Evolutionary conservation across 1,140 invertebrate genomes (phyloP), one percentile per base, ranked within the genome.

Genomic region (Procambarus virginalis): DNA sequence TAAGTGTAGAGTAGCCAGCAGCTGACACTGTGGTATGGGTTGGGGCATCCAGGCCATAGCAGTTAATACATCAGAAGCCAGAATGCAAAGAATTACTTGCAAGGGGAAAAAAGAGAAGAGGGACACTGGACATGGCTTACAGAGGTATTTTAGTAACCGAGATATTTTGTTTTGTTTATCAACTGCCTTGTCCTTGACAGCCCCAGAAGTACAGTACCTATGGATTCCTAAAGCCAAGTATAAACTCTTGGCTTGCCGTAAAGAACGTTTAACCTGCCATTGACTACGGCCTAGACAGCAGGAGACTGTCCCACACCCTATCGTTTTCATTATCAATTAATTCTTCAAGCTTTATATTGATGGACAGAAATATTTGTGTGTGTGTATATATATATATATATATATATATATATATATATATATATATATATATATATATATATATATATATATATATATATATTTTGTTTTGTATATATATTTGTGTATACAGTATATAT

Each of bases 1-100:
- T 60, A 58, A 46, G 75, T 84, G 88, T 89, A 89, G 88, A 89
- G 81, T 89, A 89, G 80, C 88, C 88, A 89, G 82, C 88, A 89
- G 88, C 88, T 64, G 81, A 60, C 75, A 89, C 81, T 83, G 81
- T 89, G 88, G 88, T 83, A 75, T 60, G 81, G 81, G 77, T 76
- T 64, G 81, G 88, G 88, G 81, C 46, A 78, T 64, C 75, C 75
- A 78, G 88, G 88, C 75, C 75, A 83, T 78, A 79, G 84, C 84
- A 86, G 76, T 79, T 79, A 68, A 84, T 84, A 84, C 82, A 78
- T 79, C 55, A 78, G 49, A 77, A 86, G 84, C 84, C 84, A 86
- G 75, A 86, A 86, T 86, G 84, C 84, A 86, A 86, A 86, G 55
- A 78, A 78, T 78, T 77, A 68, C 48, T 79, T 86, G 84, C 84